A percentile compares a stretch with the other conserved stretches of the same genome.
Evolutionary conservation across 1,140 invertebrate species (phyloP).

Genomic region (Laodelphax striatellus): DNA sequence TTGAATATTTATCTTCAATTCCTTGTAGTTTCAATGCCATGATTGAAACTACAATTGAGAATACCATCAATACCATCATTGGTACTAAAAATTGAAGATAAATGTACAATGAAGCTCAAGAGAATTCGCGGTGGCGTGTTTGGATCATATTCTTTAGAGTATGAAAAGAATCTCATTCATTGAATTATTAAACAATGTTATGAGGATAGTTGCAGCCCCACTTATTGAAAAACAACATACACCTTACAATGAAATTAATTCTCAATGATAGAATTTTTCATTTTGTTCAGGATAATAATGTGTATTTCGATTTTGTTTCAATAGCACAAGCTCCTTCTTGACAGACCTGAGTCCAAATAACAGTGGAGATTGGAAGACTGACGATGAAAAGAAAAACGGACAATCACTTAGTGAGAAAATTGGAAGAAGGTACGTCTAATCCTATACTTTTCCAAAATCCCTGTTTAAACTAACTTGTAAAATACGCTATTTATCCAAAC

Average conservation of each 20-base stretch:
- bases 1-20: too few relatives aligned
- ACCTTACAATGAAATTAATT: background rate
- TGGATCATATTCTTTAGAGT: constrained; percentile 15
- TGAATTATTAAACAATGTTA: too few relatives aligned
- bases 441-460: background rate
- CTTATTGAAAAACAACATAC: background rate
- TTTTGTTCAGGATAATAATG: too few relatives aligned
- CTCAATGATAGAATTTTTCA: too few relatives aligned
- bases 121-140: too few relatives aligned
- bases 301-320: background rate
- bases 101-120: too few relatives aligned
- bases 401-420: background rate
- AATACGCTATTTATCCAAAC: too few relatives aligned
- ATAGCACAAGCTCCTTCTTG: constrained; percentile 4
- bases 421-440: background rate
- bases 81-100: too few relatives aligned
- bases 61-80: too few relatives aligned
- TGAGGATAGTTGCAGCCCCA: background rate
- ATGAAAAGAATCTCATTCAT: too few relatives aligned
- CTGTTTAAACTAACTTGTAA: background rate
- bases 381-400: background rate
- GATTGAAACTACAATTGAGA: too few relatives aligned
- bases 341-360: constrained; percentile 4
- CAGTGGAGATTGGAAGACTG: background rate
- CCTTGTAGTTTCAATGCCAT: too few relatives aligned